Evolutionary conservation across 2,888 invertebrate species (phyloP).

Genomic region (Tiphia femorata): DNA sequence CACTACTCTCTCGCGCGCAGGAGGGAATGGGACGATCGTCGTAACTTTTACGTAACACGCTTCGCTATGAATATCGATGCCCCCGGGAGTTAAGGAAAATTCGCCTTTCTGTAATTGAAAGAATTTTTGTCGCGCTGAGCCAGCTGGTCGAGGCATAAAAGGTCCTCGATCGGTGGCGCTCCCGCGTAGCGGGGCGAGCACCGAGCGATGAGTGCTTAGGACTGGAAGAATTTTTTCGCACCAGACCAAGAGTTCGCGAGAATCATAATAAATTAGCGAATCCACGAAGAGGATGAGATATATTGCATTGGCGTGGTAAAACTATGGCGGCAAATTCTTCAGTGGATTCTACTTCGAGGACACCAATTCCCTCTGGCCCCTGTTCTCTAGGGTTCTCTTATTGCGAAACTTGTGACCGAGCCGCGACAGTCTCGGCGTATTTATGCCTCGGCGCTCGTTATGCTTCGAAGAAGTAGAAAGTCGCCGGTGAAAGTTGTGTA

Average conservation of each 20-base stretch:
- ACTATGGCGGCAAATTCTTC: too few species aligned
- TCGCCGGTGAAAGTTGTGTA: too few species aligned
- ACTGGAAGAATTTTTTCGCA: background rate
- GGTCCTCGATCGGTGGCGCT: slow-evolving; percentile 5
- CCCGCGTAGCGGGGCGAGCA: background rate
- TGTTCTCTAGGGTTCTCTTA: too few species aligned
- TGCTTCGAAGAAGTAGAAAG: too few species aligned
- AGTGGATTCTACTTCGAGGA: too few species aligned
- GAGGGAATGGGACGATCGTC: slow-evolving; percentile 16
- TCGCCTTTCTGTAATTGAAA: slow-evolving; percentile 59
- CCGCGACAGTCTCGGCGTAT: too few species aligned
- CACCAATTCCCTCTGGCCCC: too few species aligned
- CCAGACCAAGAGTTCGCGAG: too few species aligned
- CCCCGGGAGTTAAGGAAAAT: slow-evolving; percentile 48
- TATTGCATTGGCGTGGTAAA: too few species aligned
- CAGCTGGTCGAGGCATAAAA: slow-evolving; percentile 59
- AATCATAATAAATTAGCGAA: slow-evolving; percentile 48
- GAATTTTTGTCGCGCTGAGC: slow-evolving; percentile 55
- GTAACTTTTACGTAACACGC: slow-evolving; percentile 56
- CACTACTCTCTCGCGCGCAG: slow-evolving; percentile 25
- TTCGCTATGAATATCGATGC: slow-evolving; percentile 62
- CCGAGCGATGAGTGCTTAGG: background rate
- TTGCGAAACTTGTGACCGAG: too few species aligned
- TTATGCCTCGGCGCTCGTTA: too few species aligned
- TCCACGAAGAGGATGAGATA: too few species aligned